These are phyloP conservation scores for Horisme vitalbata DNA, from an alignment of 2,888 invertebrate genomes.

Conservation along the genomic window DNA sequence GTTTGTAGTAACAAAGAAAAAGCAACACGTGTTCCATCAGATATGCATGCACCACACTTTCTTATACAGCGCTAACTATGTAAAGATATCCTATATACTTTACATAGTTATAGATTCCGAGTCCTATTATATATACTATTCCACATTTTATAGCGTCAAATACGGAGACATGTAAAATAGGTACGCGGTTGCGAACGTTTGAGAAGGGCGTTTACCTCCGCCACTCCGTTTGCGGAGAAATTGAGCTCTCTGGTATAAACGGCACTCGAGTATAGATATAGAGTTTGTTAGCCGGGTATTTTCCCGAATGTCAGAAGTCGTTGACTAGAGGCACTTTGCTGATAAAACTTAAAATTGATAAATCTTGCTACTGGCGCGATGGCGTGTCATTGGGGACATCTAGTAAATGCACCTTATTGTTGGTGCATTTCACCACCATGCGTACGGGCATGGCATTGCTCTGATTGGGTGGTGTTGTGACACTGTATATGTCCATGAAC, in stretches of 20 bases:
- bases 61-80: slow-evolving; percentile 1
- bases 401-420: too few relatives aligned
- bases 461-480: too few relatives aligned
- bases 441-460: too few relatives aligned
- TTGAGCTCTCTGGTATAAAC: slow-evolving; percentile 37
- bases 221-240: slow-evolving; percentile 43
- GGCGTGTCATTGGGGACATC: too few relatives aligned
- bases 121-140: slow-evolving; percentile 3
- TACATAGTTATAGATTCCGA: background rate
- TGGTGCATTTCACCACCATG: too few relatives aligned
- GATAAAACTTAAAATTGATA: slow-evolving; percentile 3
- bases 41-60: slow-evolving; percentile 21
- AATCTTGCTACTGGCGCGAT: slow-evolving; percentile 12
- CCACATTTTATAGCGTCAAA: slow-evolving; percentile 15
- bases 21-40: slow-evolving; percentile 25
- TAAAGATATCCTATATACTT: slow-evolving; percentile 3
- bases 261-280: slow-evolving; percentile 13
- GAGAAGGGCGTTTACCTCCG: slow-evolving; percentile 54
- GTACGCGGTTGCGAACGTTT: slow-evolving; percentile 46
- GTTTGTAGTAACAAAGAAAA: slow-evolving; percentile 17
- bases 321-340: background rate
- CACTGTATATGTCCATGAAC: too few relatives aligned
- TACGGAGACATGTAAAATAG: slow-evolving; percentile 50
- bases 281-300: background rate
- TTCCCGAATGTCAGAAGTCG: background rate